Percentiles rank a stretch among this genome's conserved stretches.
Evolutionary conservation across 2,113 vertebrate genomes (phyloP).

Genomic region (Pelecanus crispus): DNA sequence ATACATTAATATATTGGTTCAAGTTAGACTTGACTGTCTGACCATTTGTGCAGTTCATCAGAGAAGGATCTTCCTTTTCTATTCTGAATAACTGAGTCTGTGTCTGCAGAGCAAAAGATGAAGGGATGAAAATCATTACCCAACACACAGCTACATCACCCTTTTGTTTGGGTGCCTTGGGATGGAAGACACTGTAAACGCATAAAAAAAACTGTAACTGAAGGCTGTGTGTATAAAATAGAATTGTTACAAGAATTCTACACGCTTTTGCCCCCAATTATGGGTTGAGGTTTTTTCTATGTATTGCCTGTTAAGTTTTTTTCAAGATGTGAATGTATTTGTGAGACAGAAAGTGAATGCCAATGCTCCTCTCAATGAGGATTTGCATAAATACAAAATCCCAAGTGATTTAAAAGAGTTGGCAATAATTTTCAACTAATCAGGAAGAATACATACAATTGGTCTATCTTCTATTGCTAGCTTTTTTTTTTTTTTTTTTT

Average conservation of each 20-base stretch:
- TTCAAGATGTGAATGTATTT: neutral
- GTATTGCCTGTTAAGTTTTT: neutral
- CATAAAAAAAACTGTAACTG: neutral
- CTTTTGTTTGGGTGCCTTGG: constrained; percentile 38
- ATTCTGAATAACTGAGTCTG: neutral
- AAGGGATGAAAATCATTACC: constrained; percentile 14
- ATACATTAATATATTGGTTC: neutral
- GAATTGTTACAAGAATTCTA: neutral
- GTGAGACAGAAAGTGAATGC: neutral
- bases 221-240: neutral
- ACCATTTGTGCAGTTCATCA: neutral
- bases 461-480: neutral
- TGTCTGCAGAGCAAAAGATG: neutral
- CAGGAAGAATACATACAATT: neutral
- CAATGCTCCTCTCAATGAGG: neutral
- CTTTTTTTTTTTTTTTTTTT: neutral
- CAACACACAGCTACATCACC: neutral
- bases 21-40: neutral
- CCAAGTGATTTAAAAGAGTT: neutral
- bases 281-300: neutral
- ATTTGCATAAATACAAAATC: neutral
- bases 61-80: neutral
- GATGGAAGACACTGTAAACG: neutral
- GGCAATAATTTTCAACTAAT: neutral
- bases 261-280: neutral